Evolutionary conservation across 2,797 vertebrate species (phyloP).

Genomic region (Cercopithecus mitis): DNA sequence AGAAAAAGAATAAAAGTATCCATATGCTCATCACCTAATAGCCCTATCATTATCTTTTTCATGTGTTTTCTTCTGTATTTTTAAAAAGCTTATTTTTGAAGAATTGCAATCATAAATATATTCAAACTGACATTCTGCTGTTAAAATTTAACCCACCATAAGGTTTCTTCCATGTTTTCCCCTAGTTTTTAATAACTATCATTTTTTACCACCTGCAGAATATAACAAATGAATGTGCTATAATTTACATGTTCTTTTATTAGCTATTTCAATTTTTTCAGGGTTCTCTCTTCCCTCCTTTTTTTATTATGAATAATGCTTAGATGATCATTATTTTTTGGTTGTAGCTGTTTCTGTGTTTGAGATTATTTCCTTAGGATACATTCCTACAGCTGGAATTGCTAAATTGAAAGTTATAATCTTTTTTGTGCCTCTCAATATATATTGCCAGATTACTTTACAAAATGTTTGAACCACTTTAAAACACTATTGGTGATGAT

Average conservation of each 20-base stretch:
- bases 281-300: neutral
- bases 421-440: neutral
- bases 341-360: neutral
- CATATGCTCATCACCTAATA: neutral
- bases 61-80: slow-evolving; percentile 4
- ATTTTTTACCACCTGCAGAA: slow-evolving; percentile 43
- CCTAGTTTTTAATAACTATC: slow-evolving; percentile 7
- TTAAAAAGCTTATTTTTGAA: slow-evolving; percentile 12
- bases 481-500: neutral
- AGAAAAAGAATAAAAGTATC: slow-evolving; percentile 17
- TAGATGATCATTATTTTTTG: slow-evolving; percentile 32
- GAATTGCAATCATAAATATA: neutral
- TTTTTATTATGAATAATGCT: slow-evolving; percentile 1
- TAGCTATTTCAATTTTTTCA: slow-evolving; percentile 19
- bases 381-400: slow-evolving; percentile 4
- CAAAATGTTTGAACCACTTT: slow-evolving; percentile 26
- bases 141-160: neutral
- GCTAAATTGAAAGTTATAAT: slow-evolving; percentile 21
- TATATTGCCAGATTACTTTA: neutral
- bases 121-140: neutral
- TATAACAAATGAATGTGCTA: neutral
- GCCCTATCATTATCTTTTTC: neutral
- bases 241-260: slow-evolving; percentile 26
- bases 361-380: slow-evolving; percentile 10
- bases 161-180: slow-evolving; percentile 8